Base-by-base conservation (phyloP, 2,888 invertebrate genomes). In the Hirtodrosophila duncani region DNA sequence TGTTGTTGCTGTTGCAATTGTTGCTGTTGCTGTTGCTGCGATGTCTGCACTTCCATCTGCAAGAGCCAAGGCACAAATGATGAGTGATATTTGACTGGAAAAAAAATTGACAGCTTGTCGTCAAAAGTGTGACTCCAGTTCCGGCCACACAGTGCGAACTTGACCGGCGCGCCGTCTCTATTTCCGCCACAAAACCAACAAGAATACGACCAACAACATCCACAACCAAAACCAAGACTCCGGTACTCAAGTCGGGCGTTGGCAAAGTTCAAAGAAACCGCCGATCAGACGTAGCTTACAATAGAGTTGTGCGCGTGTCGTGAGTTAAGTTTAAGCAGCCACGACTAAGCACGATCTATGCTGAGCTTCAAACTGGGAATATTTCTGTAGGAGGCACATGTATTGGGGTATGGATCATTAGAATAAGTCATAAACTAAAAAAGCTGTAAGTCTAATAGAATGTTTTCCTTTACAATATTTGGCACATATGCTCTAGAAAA, bases 1-100 rank as follows among this genome's bases (percentile, higher is more conserved):
- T 63, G 60, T 11, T 62, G 59, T 18, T 61, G 64, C 7, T 67
- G 74, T 37, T 74, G 67, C 26, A 80, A 67, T 44, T 69, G 75
- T 26, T 60, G 63, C 7, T 68, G 70, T 17, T 62, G 62, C 26
- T 59, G 58, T 50, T 83, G 84, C 51, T 83, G 72, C 58, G 83
- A 78, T 45, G 83, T 58, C 71, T 83, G 85, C 66, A 72, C 63
- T 83, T 86, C 86, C 85, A 85, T 85, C 85, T 85, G 83, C 79
- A 83, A 84, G 67, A 75, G 33, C 44, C 81, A 67, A 81, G 61
- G 45, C 60, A 50, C 66, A 62, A 83, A 65, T 53, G 65, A 48
- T 65, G 67, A 84, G 81, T 83, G 72, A 68, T 21, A 44, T 21
- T n/a, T n/a, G n/a, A n/a, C n/a, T n/a, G n/a, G n/a, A n/a, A n/a